Evolutionary conservation across 1,140 invertebrate genomes (phyloP), one percentile per base, ranked within the genome.

Genomic region (Kradibia gibbosae): DNA sequence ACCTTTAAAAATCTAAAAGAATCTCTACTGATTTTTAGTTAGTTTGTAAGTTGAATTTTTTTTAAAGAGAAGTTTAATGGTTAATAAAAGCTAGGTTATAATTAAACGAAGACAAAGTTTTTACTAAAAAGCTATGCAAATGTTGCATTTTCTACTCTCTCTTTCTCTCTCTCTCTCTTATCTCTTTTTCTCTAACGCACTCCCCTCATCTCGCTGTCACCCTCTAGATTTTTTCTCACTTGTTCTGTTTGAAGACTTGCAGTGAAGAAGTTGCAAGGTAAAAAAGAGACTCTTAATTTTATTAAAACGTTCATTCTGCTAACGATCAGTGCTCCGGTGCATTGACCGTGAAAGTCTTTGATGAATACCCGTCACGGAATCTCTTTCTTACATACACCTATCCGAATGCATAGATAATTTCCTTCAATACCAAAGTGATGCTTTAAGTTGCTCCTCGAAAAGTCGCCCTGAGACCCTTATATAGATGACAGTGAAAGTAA

Each of bases 401-500:
- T n/a, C 5, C 5, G 22, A 25, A 45, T n/a, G 13, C 28, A 34
- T 20, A 36, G 71, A 45, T 31, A 36, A 34, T 22, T 22, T 34
- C 17, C 36, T 76, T 76, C 74, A 55, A 62, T 76, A 45, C 39
- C 39, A n/a, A 73, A 60, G 78, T 45, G 55, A 31, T 28, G 48
- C 55, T 36, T 74, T 80, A 80, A 53, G 50, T 34, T 48, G 20
- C 53, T 42, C 34, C 34, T 67, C 20, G 34, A 67, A 67, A 39
- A 67, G 4, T 28, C 28, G 42, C 25, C 34, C 3, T 45, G 31
- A 55, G 42, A 28, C 48, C 20, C 53, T 81, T 75, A 67, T 48
- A 75, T 60, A 57, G 53, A 55, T 25, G 60, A 34, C n/a, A 75
- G 28, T 74, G 72, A 75, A 75, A 81, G 57, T 81, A 50, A 81